A percentile compares a stretch with the other conserved stretches of the same genome.
phyloP scores from a whole-genome alignment of 2,113 vertebrate genomes.

The Numenius arquata region DNA sequence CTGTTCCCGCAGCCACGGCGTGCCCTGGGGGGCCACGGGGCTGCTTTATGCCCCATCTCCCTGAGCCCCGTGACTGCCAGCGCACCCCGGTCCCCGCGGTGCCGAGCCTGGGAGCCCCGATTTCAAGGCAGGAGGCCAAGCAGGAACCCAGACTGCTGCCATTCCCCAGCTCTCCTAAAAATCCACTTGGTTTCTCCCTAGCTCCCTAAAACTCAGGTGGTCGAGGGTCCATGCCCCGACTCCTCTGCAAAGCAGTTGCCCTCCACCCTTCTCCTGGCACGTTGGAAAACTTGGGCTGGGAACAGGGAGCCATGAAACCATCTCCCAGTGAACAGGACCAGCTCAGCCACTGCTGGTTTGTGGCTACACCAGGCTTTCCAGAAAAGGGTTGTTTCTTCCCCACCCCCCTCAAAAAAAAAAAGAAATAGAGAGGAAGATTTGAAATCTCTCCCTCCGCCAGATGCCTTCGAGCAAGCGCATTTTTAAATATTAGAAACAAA shows the following conservation, averaged over 20 bases:
- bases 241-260: neutral
- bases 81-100: accelerated
- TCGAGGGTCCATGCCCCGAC: neutral
- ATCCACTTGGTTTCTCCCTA: neutral
- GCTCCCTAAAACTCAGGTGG: neutral
- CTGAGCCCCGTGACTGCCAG: accelerated
- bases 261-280: neutral
- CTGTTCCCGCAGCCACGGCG: accelerated
- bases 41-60: neutral
- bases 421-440: neutral
- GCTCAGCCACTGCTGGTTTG: neutral
- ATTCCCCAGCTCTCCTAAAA: neutral
- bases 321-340: neutral
- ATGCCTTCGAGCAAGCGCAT: neutral
- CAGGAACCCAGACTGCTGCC: neutral
- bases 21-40: neutral
- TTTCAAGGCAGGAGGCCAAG: neutral
- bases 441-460: neutral
- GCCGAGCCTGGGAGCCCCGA: neutral
- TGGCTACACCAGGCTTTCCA: neutral
- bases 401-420: neutral
- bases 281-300: neutral
- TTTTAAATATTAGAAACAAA: neutral
- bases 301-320: neutral
- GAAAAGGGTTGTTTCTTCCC: neutral